Conservation (phyloP, 2,797 vertebrate species). For the Mallotus villosus region DNA sequence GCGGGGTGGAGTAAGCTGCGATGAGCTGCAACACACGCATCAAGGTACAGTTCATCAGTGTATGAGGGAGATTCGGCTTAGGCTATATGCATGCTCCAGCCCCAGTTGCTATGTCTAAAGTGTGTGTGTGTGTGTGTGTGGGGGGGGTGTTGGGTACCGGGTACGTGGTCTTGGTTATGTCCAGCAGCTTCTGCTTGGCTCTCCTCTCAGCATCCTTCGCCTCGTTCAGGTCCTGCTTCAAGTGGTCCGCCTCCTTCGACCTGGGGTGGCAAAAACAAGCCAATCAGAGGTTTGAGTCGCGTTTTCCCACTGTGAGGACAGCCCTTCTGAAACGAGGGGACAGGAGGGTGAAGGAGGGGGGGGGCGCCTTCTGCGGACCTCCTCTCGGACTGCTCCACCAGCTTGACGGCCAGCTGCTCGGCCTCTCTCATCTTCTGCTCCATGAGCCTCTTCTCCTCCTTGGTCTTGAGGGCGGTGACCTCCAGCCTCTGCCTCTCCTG, state of each 20-base stretch:
- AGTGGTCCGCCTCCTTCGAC: constrained; percentile 88
- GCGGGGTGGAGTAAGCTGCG: constrained; percentile 74
- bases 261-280: constrained; percentile 57
- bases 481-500: constrained; percentile 89
- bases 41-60: constrained; percentile 1
- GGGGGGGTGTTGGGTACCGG: constrained; percentile 63
- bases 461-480: constrained; percentile 87
- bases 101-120: background rate
- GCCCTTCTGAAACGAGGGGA: no score
- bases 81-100: background rate
- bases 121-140: background rate
- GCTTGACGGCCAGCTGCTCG: constrained; percentile 87
- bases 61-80: background rate
- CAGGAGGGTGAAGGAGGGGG: no score
- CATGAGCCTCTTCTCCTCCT: constrained; percentile 92
- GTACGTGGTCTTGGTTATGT: constrained; percentile 82
- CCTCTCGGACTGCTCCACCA: constrained; percentile 90
- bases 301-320: background rate
- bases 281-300: background rate
- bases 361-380: constrained; percentile 68
- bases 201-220: constrained; percentile 87
- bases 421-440: constrained; percentile 96
- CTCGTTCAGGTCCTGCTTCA: constrained; percentile 90
- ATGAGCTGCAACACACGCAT: constrained; percentile 66
- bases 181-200: constrained; percentile 87